These are phyloP conservation scores for Myiopsitta monachus DNA, from an alignment of 2,113 vertebrate species.

Conservation along the genomic window DNA sequence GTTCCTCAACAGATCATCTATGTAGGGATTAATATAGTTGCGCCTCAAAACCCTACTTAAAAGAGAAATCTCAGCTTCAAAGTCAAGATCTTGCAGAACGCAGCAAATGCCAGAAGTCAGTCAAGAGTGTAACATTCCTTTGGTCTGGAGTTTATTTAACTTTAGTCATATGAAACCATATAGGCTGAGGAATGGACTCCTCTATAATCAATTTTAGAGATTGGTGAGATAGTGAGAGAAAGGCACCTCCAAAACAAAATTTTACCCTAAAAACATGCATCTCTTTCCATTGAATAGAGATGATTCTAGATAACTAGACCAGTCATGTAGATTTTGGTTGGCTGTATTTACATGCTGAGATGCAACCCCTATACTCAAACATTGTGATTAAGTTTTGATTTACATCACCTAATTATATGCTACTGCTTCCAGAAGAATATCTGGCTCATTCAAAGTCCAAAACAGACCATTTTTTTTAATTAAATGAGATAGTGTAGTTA, in stretches of 20 bases:
- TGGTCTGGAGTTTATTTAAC: not conserved
- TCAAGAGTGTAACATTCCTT: not conserved
- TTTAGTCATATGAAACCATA: not conserved
- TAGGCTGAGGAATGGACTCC: not conserved
- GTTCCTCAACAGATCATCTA: not conserved
- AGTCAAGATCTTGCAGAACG: not conserved
- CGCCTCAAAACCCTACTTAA: not conserved
- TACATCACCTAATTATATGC: constrained; percentile 17
- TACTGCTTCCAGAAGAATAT: constrained; percentile 30
- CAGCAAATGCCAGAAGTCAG: not conserved
- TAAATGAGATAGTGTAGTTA: not conserved
- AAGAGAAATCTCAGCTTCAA: not conserved
- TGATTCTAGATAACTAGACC: not conserved
- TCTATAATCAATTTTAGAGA: not conserved
- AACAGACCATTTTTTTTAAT: not conserved
- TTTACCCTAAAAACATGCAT: not conserved
- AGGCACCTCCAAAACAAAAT: not conserved
- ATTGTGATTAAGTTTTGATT: constrained; percentile 13
- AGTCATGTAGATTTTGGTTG: constrained; percentile 5
- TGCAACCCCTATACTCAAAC: not conserved
- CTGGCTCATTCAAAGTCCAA: not conserved
- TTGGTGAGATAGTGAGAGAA: not conserved
- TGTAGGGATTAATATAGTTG: not conserved
- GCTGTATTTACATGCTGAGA: not conserved
- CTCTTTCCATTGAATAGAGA: not conserved